Percentiles rank a stretch among this genome's conserved stretches.
Evolutionary conservation across 2,888 invertebrate species (phyloP).

Genomic region (Apodemia duryi): DNA sequence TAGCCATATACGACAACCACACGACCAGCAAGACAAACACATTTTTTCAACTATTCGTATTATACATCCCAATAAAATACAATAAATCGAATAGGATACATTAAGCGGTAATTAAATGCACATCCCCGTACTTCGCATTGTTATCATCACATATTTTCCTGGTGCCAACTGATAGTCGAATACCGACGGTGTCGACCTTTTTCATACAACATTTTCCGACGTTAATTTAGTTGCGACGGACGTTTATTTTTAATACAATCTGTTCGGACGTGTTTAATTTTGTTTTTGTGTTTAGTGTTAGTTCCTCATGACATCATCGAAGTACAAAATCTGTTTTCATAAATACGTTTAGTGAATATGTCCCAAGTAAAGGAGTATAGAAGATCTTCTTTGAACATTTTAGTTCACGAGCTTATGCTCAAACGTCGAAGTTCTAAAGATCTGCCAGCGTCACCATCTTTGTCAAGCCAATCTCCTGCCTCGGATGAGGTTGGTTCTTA

Average conservation of each 20-base stretch:
- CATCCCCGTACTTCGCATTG: conserved; percentile 17
- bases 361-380: conserved; percentile 38
- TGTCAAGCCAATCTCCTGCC: conserved; percentile 9
- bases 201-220: conserved; percentile 64
- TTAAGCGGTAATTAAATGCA: not conserved
- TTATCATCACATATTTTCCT: conserved; percentile 44
- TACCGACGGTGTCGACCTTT: conserved; percentile 28
- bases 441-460: conserved; percentile 32
- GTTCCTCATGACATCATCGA: conserved; percentile 12
- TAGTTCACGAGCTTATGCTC: conserved; percentile 47
- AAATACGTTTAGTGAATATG: conserved; percentile 21
- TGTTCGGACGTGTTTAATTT: conserved; percentile 34
- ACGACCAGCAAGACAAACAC: too few species aligned
- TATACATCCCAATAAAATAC: not conserved
- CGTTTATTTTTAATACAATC: conserved; percentile 40
- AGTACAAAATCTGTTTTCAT: not conserved
- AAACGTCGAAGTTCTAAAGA: conserved; percentile 45
- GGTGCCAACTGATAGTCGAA: conserved; percentile 48
- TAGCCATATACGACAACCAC: too few species aligned
- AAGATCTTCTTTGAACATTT: conserved; percentile 48
- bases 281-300: conserved; percentile 23
- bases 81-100: not conserved
- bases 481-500: conserved; percentile 21
- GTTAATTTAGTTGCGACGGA: conserved; percentile 58
- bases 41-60: too few species aligned